Percentiles rank a stretch among this genome's conserved stretches.
Evolutionary conservation across 2,113 vertebrate species (phyloP).

Genomic region (Daubentonia madagascariensis): DNA sequence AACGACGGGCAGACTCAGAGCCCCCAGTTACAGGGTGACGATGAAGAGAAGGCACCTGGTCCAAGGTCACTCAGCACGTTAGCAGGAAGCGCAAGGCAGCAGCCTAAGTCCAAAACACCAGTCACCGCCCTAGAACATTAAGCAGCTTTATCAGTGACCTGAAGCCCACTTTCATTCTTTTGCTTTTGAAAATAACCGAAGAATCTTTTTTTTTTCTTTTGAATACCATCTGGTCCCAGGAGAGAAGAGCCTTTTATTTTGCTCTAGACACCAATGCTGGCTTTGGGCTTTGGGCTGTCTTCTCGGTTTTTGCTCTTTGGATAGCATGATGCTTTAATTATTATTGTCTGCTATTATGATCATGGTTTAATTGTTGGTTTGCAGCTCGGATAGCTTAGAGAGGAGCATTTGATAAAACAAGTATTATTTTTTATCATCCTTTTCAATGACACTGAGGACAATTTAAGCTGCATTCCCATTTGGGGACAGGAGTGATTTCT

Average conservation of each 20-base stretch:
- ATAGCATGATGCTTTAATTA: slow-evolving; percentile 48
- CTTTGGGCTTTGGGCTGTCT: not conserved
- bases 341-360: slow-evolving; percentile 54
- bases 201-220: not conserved
- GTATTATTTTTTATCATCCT: slow-evolving; percentile 49
- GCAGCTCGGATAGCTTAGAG: not conserved
- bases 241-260: not conserved
- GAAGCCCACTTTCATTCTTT: not conserved
- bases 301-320: slow-evolving; percentile 26
- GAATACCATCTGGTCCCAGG: not conserved
- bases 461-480: slow-evolving; percentile 21
- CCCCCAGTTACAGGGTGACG: too few relatives aligned
- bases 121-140: not conserved
- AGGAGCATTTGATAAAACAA: slow-evolving; percentile 34
- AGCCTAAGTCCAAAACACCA: not conserved
- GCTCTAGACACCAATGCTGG: not conserved
- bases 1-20: not conserved
- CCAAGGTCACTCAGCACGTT: not conserved
- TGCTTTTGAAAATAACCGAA: not conserved
- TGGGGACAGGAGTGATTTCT: slow-evolving; percentile 42
- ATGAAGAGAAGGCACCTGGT: not conserved
- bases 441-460: slow-evolving; percentile 14
- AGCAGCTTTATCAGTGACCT: not conserved
- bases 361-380: slow-evolving; percentile 60
- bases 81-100: not conserved